Evolutionary conservation across 2,113 vertebrate genomes (phyloP), one percentile per base, ranked within the genome.

Genomic region (Oncorhynchus nerka): DNA sequence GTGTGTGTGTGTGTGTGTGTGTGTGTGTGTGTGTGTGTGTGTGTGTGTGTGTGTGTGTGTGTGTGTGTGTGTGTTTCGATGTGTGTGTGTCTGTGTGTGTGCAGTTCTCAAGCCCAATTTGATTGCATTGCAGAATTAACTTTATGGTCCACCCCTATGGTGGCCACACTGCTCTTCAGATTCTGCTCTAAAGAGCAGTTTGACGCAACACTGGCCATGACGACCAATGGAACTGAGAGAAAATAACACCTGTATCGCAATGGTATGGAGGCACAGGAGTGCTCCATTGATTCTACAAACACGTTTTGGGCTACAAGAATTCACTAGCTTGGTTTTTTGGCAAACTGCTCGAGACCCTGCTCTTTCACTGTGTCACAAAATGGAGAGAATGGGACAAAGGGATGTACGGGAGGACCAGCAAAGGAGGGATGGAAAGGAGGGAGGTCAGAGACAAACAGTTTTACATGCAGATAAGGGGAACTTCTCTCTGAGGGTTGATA

Each of bases 401-500:
- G 28, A 3, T 70, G 19, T 26, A 69, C 6, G 15, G 39, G 20
- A 13, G 55, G 22, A 79, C 9, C 2, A 34, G 34, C 34, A 24
- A 16, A 9, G 48, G 45, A 45, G 68, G n/a, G 68, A 70, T 34
- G 30, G 34, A 45, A 13, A 45, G 34, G 19, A 32, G 19, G 30
- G 5, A 32, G 64, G 66, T 75, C 57, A 34, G 66, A 61, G 39
- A 24, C n/a, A 20, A 4, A n/a, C 61, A 55, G 65, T 55, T 83
- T 77, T 26, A 71, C 67, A 62, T 55, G 12, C 19, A 34, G 66
- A 75, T 79, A 73, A 79, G 51, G 75, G 9, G 32, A 12, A 67
- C 4, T 39, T 62, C 51, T 75, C 15, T 1, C 24, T 28, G 68
- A 66, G 67, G 55, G 68, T 62, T 74, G 76, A 32, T 48, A 55